A percentile compares a stretch with the other conserved stretches of the same genome.
These are phyloP conservation scores for Psophia crepitans DNA, from an alignment of 2,113 vertebrate species.

Conservation along the genomic window DNA sequence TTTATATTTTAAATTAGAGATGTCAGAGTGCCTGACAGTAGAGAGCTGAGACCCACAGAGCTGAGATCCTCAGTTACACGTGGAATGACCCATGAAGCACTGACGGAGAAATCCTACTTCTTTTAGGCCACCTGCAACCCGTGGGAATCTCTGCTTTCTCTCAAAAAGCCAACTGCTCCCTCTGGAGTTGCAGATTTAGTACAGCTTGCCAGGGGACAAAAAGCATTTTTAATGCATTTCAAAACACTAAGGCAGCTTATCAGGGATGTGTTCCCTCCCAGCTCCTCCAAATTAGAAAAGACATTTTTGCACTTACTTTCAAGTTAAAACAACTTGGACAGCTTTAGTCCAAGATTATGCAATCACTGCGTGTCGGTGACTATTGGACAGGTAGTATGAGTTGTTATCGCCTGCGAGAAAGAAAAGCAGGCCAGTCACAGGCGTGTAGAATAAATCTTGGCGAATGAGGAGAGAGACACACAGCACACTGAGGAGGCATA, in stretches of 20 bases:
- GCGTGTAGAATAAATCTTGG: not conserved
- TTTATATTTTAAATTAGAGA: slow-evolving; percentile 51
- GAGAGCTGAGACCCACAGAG: not conserved
- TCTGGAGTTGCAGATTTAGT: slow-evolving; percentile 58
- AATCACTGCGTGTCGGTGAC: not conserved
- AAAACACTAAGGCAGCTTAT: not conserved
- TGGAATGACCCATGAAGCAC: not conserved
- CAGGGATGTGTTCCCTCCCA: not conserved
- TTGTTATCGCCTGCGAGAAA: not conserved
- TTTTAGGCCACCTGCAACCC: slow-evolving; percentile 30
- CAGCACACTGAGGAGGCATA: not conserved
- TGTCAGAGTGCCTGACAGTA: slow-evolving; percentile 45
- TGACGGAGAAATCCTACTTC: slow-evolving; percentile 26
- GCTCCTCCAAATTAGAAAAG: not conserved
- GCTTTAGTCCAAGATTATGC: not conserved
- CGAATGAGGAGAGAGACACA: not conserved
- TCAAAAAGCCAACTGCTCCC: slow-evolving; percentile 58
- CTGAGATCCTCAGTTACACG: not conserved
- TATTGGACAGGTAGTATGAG: not conserved
- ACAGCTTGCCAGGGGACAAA: slow-evolving; percentile 3
- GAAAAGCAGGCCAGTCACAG: not conserved
- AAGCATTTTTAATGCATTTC: slow-evolving; percentile 11
- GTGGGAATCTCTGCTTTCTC: not conserved
- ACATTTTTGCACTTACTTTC: not conserved
- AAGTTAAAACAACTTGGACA: not conserved